A percentile compares a stretch with the other conserved stretches of the same genome.
These are phyloP conservation scores for Sebastes itinus DNA, from an alignment of 2,797 vertebrate species.

Conservation along the genomic window DNA sequence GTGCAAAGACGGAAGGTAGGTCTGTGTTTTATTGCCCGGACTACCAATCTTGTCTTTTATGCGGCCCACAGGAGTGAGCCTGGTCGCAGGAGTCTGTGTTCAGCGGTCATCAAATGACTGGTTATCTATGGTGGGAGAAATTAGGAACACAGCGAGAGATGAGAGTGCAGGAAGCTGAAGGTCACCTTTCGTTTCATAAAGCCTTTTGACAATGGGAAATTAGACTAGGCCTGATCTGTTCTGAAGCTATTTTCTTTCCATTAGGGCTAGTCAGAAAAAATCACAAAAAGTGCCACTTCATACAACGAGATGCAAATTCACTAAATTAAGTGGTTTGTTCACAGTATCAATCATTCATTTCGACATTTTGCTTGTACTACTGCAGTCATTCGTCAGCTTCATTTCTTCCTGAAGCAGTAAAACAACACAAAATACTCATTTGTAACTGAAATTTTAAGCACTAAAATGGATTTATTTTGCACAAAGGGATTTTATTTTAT, in stretches of 20 bases:
- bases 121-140: slow-evolving; percentile 65
- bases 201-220: slow-evolving; percentile 69
- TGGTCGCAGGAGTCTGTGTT: slow-evolving; percentile 14
- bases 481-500: neutral
- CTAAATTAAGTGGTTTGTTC: slow-evolving; percentile 25
- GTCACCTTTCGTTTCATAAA: slow-evolving; percentile 77
- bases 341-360: slow-evolving; percentile 43
- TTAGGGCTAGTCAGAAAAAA: slow-evolving; percentile 80
- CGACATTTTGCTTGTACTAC: neutral
- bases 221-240: slow-evolving; percentile 72
- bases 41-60: slow-evolving; percentile 26
- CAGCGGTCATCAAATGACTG: slow-evolving; percentile 34
- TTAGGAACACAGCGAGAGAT: slow-evolving; percentile 67
- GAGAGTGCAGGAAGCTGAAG: slow-evolving; percentile 65
- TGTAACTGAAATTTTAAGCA: neutral
- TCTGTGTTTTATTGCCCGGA: neutral
- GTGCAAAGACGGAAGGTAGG: neutral
- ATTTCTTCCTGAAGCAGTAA: neutral
- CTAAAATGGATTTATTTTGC: neutral
- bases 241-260: slow-evolving; percentile 77
- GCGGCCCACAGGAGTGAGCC: slow-evolving; percentile 13
- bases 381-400: neutral
- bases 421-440: neutral
- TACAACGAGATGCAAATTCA: slow-evolving; percentile 63
- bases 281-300: slow-evolving; percentile 71